Base-by-base conservation (phyloP, 2,113 vertebrate genomes). In the Petrocephalus zakoni region DNA sequence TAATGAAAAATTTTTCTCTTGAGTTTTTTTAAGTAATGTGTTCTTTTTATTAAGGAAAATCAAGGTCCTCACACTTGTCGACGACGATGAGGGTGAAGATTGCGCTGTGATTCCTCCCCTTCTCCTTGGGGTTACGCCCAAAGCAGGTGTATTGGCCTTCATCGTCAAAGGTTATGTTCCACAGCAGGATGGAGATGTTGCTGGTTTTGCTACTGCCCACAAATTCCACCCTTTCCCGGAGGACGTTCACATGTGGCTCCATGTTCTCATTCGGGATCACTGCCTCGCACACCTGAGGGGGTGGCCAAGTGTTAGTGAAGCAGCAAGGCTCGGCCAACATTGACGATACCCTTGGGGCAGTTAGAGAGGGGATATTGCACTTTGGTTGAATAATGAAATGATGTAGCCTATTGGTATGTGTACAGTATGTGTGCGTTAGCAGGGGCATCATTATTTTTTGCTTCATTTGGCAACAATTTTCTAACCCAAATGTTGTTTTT, bases 51-150 rank as follows among this genome's bases (percentile, higher is more conserved):
- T 78, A 17, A 25, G 87, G 52, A 88, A 90, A 47, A 49, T 89
- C 29, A 75, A 17, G 51, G 2, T 17, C 95, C 98, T 95, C 93
- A 99, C 98, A 46, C 92, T 97, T 95, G 0, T 97, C 96, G 19
- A 99, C 97, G 56, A 99, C 98, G 0, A 93, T 93, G 53, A 99
- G 97, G 81, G 92, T 87, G 92, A 98, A 95, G 91, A 95, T 95
- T 89, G 97, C 96, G 0, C 95, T 97, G 94, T 97, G 96, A 92
- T 96, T 92, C 5, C 92, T 94, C 0, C 92, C 34, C 90, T 91
- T 97, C 94, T 99, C 98, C 93, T 95, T 97, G 89, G 96, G 97
- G 94, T 99, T 99, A 93, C 90, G 95, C 92, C 97, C 98, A 0
- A 95, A 94, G 90, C 98, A 99, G 1, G 95, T 98, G 92, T 98